Percentiles rank a stretch among this genome's conserved stretches.
Evolutionary conservation across 2,113 vertebrate species (phyloP).

Genomic region (Onychostruthus taczanowskii): DNA sequence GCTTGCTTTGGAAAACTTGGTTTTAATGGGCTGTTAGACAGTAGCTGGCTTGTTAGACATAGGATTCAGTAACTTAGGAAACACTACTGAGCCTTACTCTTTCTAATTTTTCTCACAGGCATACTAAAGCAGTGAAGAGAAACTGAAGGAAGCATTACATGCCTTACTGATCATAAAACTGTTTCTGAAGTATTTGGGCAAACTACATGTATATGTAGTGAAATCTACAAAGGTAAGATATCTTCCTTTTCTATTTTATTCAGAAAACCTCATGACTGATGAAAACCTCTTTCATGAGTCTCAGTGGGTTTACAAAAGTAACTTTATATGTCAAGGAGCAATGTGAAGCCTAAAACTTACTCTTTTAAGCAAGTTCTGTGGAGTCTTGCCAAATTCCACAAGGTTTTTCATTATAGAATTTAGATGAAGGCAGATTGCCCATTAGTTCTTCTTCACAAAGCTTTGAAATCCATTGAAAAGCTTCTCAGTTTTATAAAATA

Average conservation of each 20-base stretch:
- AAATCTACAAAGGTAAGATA: neutral
- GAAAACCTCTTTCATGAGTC: neutral
- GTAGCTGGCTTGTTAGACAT: conserved; percentile 65
- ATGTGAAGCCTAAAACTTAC: neutral
- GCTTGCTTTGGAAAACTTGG: neutral
- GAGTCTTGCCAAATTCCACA: neutral
- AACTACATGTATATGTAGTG: neutral
- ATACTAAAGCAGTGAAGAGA: neutral
- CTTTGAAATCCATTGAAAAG: neutral
- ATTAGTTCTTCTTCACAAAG: neutral
- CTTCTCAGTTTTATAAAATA: neutral
- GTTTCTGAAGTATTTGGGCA: neutral
- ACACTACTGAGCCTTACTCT: conserved; percentile 14
- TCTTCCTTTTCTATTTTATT: neutral
- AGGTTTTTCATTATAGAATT: neutral
- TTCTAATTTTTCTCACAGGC: neutral
- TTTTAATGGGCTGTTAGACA: conserved; percentile 25
- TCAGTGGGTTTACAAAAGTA: neutral
- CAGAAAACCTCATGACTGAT: neutral
- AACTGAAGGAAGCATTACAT: neutral
- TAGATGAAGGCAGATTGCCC: neutral
- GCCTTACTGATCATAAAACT: neutral
- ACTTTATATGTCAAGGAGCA: neutral
- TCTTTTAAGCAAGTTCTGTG: neutral
- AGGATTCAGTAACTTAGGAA: conserved; percentile 67